Base-by-base conservation (phyloP, 2,797 vertebrate genomes). In the Esox masquinongy region DNA sequence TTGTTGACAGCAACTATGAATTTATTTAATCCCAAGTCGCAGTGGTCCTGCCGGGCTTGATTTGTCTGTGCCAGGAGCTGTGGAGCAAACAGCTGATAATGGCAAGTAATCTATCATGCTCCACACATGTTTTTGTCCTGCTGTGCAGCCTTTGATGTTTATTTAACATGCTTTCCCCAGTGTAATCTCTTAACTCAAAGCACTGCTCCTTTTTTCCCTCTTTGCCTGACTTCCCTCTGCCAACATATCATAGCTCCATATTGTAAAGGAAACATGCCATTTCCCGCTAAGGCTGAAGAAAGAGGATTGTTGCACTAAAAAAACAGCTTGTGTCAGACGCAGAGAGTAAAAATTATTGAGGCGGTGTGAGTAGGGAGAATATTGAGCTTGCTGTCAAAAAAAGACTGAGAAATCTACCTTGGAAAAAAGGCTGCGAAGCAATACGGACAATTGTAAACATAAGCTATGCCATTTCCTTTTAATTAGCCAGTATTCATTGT, bases 61-160 rank as follows among this genome's bases (percentile, higher is more conserved):
- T 76, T 81, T 74, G 84, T 81, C 90, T 89, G 76, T 88, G 87
- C 88, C 88, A 82, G 83, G 84, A 90, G 87, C 87, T 88, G 87
- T 87, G 89, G 85, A 89, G 90, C 87, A 90, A 86, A 90, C 90
- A 90, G 90, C 89, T 91, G 92, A 93, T 92, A 94, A 91, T 86
- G 83, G 93, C 84, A 88, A 92, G 88, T 93, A 93, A 95, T 94
- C 90, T 90, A 85, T 84, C 91, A 88, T 74, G 90, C 93, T 94
- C 94, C 91, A 95, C 90, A 92, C 88, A 86, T 91, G 88, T 86
- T 94, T 91, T 86, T 84, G 88, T 91, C 90, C 92, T 83, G 90
- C 92, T 90, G 90, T 78, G 90, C 63, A 71, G 84, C 88, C 92
- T 93, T 92, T 91, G 88, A 93, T 92, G 90, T 89, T 90, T 87